phyloP scores from a whole-genome alignment of 2,888 invertebrate genomes.

The Silvanus unidentatus region DNA sequence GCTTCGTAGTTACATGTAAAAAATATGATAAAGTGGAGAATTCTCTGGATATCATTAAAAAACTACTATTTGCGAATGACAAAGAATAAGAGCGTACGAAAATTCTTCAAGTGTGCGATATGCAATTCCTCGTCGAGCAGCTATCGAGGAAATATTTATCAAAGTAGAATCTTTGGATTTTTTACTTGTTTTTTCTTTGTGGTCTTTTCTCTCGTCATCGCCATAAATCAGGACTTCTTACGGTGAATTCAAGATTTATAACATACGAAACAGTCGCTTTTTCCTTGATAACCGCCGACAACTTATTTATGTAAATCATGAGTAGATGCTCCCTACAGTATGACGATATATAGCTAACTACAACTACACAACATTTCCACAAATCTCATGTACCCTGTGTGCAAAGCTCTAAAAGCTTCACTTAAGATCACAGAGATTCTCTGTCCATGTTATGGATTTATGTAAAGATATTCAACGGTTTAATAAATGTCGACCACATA shows the following conservation, averaged over 20 bases:
- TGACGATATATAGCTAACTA: too few relatives aligned
- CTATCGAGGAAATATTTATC: too few relatives aligned
- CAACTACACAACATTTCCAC: slow-evolving; percentile 1
- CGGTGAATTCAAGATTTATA: slow-evolving; percentile 5
- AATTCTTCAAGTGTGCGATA: too few relatives aligned
- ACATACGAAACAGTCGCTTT: slow-evolving; percentile 1
- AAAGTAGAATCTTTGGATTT: not conserved
- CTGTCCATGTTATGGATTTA: slow-evolving; percentile 5
- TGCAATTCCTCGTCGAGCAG: too few relatives aligned
- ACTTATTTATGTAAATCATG: slow-evolving; percentile 5
- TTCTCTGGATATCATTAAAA: too few relatives aligned
- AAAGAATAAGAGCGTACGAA: too few relatives aligned
- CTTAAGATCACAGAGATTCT: slow-evolving; percentile 5
- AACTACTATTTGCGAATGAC: too few relatives aligned
- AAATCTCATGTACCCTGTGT: slow-evolving; percentile 5
- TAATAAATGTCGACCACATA: slow-evolving; percentile 1
- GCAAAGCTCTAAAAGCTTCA: slow-evolving; percentile 4
- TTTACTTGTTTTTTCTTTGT: not conserved
- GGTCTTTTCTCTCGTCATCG: not conserved
- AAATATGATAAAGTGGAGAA: too few relatives aligned
- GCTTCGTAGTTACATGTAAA: too few relatives aligned
- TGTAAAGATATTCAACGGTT: slow-evolving; percentile 6
- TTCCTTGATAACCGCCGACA: slow-evolving; percentile 6
- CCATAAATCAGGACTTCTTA: slow-evolving; percentile 5
- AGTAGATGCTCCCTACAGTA: not conserved